Evolutionary conservation across 2,113 vertebrate genomes (phyloP).

Genomic region (Macrotus californicus): DNA sequence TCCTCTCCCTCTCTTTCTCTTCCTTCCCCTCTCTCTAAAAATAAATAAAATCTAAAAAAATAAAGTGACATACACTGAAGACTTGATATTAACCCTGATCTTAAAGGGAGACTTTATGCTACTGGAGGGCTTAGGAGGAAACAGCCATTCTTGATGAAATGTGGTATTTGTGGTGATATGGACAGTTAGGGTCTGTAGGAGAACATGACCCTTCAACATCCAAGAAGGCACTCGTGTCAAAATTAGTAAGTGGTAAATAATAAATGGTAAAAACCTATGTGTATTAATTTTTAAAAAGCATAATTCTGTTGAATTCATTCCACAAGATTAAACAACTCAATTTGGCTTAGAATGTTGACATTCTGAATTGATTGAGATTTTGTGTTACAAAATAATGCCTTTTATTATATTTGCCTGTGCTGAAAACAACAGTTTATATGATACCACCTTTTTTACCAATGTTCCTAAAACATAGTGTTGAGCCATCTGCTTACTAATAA

Average conservation of each 20-base stretch:
- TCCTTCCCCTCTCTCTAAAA: no score
- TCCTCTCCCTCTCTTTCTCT: no score
- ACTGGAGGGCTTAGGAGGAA: background rate
- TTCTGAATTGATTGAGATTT: constrained; percentile 4
- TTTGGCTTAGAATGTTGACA: constrained; percentile 16
- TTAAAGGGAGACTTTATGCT: constrained; percentile 6
- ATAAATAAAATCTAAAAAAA: no score
- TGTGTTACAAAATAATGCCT: background rate
- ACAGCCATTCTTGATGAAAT: constrained; percentile 11
- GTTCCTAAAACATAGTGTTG: background rate
- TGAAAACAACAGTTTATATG: background rate
- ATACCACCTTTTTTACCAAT: background rate
- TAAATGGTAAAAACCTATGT: background rate
- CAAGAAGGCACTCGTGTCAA: background rate
- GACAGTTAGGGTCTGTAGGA: background rate
- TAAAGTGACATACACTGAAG: background rate
- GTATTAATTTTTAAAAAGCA: background rate
- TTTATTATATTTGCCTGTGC: background rate
- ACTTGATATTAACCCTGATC: background rate
- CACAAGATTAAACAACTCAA: background rate
- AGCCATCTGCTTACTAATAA: background rate
- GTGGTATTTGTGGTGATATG: background rate
- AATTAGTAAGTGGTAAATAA: background rate
- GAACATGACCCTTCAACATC: background rate
- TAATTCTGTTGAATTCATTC: background rate